Evolutionary conservation across 2,888 invertebrate species (phyloP).

Genomic region (Lacanobia oleracea): DNA sequence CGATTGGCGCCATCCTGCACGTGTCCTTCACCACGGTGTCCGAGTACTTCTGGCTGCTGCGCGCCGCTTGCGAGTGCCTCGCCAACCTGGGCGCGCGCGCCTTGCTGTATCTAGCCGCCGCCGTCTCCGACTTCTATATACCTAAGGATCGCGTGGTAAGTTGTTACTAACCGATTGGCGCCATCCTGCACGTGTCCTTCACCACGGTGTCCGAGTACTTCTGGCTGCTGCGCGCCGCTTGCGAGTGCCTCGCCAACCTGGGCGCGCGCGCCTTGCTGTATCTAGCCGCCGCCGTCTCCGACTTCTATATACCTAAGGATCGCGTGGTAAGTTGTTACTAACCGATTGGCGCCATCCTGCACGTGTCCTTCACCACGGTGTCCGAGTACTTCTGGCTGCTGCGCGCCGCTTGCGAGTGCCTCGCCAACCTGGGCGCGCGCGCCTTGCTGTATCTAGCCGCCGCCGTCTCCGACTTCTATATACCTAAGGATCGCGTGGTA

Average conservation of each 20-base stretch:
- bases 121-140: too few relatives aligned
- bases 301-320: constrained; percentile 98
- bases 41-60: constrained; percentile 98
- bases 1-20: constrained; percentile 91
- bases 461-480: constrained; percentile 99
- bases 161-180: too few relatives aligned
- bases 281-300: constrained; percentile 99
- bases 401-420: constrained; percentile 94
- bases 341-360: constrained; percentile 91
- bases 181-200: constrained; percentile 94
- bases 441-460: constrained; percentile 98
- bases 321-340: constrained; percentile 94
- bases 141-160: too few relatives aligned
- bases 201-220: constrained; percentile 98
- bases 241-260: constrained; percentile 93
- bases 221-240: constrained; percentile 96
- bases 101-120: too few relatives aligned
- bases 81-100: too few relatives aligned
- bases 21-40: constrained; percentile 96
- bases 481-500: constrained; percentile 98
- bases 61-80: too few relatives aligned
- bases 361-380: constrained; percentile 96
- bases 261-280: constrained; percentile 95
- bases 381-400: constrained; percentile 98
- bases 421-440: constrained; percentile 92